These are phyloP conservation scores for Trachelus troglodyta DNA, from an alignment of 2,888 invertebrate species.

Conservation along the genomic window DNA sequence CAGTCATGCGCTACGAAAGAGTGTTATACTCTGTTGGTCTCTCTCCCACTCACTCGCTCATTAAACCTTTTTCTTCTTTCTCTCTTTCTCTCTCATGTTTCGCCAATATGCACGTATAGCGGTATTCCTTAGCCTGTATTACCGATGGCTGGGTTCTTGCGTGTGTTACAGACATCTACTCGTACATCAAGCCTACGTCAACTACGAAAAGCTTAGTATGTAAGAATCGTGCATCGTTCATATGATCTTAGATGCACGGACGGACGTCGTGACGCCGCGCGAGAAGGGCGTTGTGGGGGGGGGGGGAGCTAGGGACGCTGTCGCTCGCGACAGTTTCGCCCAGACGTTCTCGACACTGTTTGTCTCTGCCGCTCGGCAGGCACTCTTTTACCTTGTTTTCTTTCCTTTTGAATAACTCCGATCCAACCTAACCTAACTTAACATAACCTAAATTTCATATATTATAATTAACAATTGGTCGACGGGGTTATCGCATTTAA, in stretches of 20 bases:
- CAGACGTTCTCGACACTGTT: not conserved
- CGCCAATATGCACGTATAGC: not conserved
- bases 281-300: accelerated
- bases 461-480: not conserved
- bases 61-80: not conserved
- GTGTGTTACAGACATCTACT: not conserved
- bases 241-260: not conserved
- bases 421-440: not conserved
- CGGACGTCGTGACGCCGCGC: not conserved
- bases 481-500: not conserved
- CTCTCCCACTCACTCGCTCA: not conserved
- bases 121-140: not conserved
- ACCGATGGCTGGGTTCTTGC: not conserved
- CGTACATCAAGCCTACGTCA: not conserved
- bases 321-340: not conserved
- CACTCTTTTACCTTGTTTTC: not conserved
- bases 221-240: not conserved
- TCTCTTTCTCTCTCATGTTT: not conserved
- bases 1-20: not conserved
- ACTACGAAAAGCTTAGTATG: not conserved
- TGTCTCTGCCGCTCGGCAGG: not conserved
- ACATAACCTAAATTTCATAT: not conserved
- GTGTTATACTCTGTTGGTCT: not conserved
- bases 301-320: not conserved
- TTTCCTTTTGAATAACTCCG: not conserved